Evolutionary conservation across 2,797 vertebrate species (phyloP).

Genomic region (Thripadectes ignobilis): DNA sequence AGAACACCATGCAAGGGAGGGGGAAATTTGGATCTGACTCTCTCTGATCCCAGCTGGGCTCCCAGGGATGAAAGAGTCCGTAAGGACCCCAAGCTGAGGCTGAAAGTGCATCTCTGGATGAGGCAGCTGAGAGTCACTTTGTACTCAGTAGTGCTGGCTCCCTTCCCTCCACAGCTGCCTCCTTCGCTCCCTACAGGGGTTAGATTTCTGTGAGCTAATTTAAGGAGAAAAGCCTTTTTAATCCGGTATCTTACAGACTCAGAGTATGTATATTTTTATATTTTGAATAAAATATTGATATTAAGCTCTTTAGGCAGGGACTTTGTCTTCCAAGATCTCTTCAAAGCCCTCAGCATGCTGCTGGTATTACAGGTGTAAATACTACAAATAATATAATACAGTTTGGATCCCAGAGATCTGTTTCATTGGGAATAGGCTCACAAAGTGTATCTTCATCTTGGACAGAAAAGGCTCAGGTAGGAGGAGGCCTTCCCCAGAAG

Average conservation of each 20-base stretch:
- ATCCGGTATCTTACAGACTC: background rate
- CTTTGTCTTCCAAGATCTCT: background rate
- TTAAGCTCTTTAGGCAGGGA: conserved; percentile 23
- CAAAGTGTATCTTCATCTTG: background rate
- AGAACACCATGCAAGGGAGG: fast-evolving
- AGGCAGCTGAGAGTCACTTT: conserved; percentile 2
- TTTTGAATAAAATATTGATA: conserved; percentile 33
- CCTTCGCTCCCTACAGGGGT: background rate
- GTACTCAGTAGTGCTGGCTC: background rate
- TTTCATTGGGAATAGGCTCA: background rate
- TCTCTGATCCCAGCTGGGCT: conserved; percentile 7
- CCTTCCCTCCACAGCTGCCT: conserved; percentile 27
- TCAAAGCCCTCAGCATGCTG: background rate
- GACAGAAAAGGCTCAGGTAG: background rate
- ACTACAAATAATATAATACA: background rate
- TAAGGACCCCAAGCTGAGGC: background rate
- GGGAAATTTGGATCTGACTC: fast-evolving
- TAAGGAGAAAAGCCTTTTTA: conserved; percentile 55
- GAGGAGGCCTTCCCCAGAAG: background rate
- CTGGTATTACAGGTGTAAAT: conserved; percentile 14
- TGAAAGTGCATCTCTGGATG: background rate
- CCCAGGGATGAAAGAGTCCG: background rate
- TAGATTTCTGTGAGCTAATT: conserved; percentile 20
- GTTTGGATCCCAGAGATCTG: background rate
- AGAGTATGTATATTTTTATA: background rate